phyloP scores from a whole-genome alignment of 2,888 invertebrate genomes.

The Tetheella fluctuosa region DNA sequence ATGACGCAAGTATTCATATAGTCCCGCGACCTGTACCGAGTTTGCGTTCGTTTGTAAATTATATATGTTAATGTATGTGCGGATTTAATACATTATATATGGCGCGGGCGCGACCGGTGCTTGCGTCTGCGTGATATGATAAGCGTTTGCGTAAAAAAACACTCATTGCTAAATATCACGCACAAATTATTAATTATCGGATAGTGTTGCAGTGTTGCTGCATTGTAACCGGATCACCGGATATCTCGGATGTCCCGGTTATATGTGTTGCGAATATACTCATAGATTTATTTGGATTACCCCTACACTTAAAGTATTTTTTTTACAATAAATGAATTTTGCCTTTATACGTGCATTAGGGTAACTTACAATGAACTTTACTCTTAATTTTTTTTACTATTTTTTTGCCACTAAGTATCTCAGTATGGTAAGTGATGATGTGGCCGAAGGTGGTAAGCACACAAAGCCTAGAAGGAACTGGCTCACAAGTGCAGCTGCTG shows the following conservation, averaged over 20 bases:
- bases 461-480: no score
- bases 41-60: conserved; percentile 1
- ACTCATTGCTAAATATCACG: not conserved
- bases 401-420: no score
- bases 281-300: no score
- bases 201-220: not conserved
- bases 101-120: no score
- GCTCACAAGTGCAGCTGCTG: no score
- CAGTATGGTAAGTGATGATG: no score
- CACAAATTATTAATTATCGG: not conserved
- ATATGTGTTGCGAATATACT: no score
- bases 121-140: not conserved
- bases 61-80: not conserved
- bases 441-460: no score
- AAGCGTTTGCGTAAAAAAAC: conserved; percentile 1
- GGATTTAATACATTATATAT: not conserved
- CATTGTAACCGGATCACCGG: not conserved
- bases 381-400: no score
- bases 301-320: no score
- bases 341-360: not conserved
- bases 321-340: not conserved
- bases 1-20: not conserved
- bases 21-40: not conserved
- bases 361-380: not conserved
- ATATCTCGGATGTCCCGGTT: no score